Evolutionary conservation across 2,113 vertebrate species (phyloP), one percentile per base, ranked within the genome.

Genomic region (Morone saxatilis): DNA sequence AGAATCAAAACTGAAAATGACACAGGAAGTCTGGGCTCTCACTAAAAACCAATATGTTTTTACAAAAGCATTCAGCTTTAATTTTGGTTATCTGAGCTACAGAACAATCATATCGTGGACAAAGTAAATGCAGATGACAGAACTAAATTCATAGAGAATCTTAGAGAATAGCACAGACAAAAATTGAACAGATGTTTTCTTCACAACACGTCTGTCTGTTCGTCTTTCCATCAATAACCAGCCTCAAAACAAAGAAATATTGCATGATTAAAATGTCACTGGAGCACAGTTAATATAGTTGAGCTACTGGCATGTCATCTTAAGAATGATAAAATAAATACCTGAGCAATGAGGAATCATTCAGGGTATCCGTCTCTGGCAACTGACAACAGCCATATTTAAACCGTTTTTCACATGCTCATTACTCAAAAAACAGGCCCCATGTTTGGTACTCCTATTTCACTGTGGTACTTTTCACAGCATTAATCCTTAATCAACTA

Each of bases 41-140:
- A 16, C 57, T 70, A 38, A 6, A 56, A 10, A 56, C 38, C 1
- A 0, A 66, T 25, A 13, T 45, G 0, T 45, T 38, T 80, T 19
- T 45, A 12, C n/a, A 45, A 19, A 51, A 43, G 19, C 43, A 38
- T 43, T 76, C n/a, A 45, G 19, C 36, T 70, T 74, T 54, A 53
- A 80, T 79, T 75, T 53, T 40, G 19, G 41, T 68, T 14, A 80
- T 73, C 17, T 25, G 40, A 74, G 40, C 7, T 40, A 20, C 40
- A 40, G 43, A 67, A 22, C 7, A 25, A 53, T 78, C 7, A n/a
- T 6, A 60, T 71, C 17, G 17, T 16, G 47, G 47, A 61, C 17
- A 38, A 65, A 13, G 22, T 38, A 53, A 77, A 57, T 38, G 31
- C 43, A 25, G 41, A 76, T 25, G 57, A 53, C 50, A 43, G 22